phyloP scores from a whole-genome alignment of 1,140 invertebrate genomes.

The Leguminivora glycinivorella region DNA sequence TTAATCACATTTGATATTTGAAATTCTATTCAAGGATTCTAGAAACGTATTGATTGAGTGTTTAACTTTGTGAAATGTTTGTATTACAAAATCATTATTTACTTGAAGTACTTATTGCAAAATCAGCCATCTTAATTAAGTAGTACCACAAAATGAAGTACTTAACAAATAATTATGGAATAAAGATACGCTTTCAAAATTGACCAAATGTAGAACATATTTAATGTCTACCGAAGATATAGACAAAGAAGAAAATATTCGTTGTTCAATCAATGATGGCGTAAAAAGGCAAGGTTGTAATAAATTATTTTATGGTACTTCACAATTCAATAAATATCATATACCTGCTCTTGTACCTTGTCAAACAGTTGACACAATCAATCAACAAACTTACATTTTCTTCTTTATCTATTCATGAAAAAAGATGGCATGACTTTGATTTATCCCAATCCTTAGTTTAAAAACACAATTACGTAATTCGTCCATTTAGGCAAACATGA shows the following conservation, averaged over 20 bases:
- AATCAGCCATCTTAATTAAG: not conserved
- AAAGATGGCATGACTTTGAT: conserved; percentile 5
- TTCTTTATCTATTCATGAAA: not conserved
- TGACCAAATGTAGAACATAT: conserved; percentile 7
- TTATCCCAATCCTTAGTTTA: not conserved
- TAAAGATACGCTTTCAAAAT: not conserved
- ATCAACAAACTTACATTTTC: not conserved
- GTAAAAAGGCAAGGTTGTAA: not conserved
- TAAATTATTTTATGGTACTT: not conserved
- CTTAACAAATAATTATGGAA: not conserved
- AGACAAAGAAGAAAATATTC: conserved; percentile 10
- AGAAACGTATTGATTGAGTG: no score
- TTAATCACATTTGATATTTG: not conserved
- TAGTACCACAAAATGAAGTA: not conserved
- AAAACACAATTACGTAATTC: not conserved
- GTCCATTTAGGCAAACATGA: not conserved
- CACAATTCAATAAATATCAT: conserved; percentile 1
- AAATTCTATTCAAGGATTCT: no score
- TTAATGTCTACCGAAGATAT: conserved; percentile 18
- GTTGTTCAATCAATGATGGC: not conserved
- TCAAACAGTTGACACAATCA: not conserved
- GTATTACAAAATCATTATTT: not conserved
- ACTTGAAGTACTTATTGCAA: not conserved
- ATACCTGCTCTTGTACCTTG: not conserved
- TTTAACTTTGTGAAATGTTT: not conserved